A percentile compares a stretch with the other conserved stretches of the same genome.
Conservation (phyloP, 1,140 invertebrate genomes). For the Eumaeus atala region DNA sequence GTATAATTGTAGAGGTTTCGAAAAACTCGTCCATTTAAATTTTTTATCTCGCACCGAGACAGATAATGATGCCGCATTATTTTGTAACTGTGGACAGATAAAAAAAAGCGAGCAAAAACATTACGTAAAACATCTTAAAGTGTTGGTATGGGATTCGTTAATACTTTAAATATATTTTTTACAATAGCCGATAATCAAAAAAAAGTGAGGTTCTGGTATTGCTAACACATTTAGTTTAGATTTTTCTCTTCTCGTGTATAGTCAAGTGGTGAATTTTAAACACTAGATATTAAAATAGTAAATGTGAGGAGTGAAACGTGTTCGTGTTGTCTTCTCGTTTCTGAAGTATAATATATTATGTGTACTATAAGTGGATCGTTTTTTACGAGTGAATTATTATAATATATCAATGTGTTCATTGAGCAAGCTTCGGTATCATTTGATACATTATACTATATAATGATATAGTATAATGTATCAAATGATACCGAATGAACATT, state of each 20-base stretch:
- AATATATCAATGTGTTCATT: no score
- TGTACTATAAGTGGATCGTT: no score
- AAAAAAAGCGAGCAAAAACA: constrained; percentile 67
- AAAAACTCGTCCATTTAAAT: background rate
- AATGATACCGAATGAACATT: no score
- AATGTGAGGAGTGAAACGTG: background rate
- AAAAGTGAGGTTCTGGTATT: background rate
- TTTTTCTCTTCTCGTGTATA: constrained; percentile 29
- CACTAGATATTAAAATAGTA: background rate
- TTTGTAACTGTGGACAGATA: constrained; percentile 57
- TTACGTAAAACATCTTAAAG: constrained; percentile 47
- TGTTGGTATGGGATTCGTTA: constrained; percentile 48
- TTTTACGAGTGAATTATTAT: no score
- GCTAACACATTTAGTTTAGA: constrained; percentile 27
- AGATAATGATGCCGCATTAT: constrained; percentile 50
- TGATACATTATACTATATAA: no score
- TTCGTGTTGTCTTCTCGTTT: no score
- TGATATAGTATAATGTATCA: no score
- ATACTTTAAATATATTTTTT: constrained; percentile 53
- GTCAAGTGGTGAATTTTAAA: constrained; percentile 15
- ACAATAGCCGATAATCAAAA: constrained; percentile 40
- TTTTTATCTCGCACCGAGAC: constrained; percentile 3
- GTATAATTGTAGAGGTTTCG: no score
- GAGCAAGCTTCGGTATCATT: no score
- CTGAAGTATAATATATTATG: no score